These are phyloP conservation scores for Apodemus agrarius DNA, from an alignment of 2,797 vertebrate species.

Conservation along the genomic window DNA sequence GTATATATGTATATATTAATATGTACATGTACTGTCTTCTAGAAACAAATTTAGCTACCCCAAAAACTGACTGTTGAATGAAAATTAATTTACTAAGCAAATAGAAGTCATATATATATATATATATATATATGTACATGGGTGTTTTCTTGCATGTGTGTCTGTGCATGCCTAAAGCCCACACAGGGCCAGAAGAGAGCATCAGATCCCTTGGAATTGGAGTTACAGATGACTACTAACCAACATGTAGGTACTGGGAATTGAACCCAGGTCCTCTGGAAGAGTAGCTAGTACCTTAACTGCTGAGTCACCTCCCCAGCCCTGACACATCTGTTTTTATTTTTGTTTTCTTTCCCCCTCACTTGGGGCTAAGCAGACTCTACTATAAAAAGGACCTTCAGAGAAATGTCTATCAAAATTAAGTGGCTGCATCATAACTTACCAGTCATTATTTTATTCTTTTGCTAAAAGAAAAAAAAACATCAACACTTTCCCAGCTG, in stretches of 20 bases:
- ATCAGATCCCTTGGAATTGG: background rate
- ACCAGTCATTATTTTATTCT: background rate
- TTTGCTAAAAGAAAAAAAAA: background rate
- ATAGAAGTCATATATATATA: background rate
- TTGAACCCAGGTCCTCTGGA: background rate
- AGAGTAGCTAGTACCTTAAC: background rate
- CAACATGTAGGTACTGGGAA: background rate
- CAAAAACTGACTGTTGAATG: background rate
- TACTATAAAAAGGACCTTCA: constrained; percentile 18
- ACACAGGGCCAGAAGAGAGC: background rate
- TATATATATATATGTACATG: background rate
- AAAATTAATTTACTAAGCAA: background rate
- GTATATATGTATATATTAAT: background rate
- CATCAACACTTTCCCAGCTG: background rate
- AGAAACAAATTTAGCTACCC: background rate
- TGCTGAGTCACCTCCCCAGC: background rate
- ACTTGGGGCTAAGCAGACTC: background rate
- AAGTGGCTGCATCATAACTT: constrained; percentile 7
- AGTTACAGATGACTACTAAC: background rate
- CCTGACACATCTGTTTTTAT: background rate
- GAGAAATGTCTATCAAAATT: constrained; percentile 33
- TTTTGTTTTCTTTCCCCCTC: background rate
- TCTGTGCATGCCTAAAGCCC: background rate
- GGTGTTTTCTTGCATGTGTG: background rate
- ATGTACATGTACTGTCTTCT: background rate